These are phyloP conservation scores for Pionites leucogaster DNA, from an alignment of 2,113 vertebrate species.

Conservation along the genomic window DNA sequence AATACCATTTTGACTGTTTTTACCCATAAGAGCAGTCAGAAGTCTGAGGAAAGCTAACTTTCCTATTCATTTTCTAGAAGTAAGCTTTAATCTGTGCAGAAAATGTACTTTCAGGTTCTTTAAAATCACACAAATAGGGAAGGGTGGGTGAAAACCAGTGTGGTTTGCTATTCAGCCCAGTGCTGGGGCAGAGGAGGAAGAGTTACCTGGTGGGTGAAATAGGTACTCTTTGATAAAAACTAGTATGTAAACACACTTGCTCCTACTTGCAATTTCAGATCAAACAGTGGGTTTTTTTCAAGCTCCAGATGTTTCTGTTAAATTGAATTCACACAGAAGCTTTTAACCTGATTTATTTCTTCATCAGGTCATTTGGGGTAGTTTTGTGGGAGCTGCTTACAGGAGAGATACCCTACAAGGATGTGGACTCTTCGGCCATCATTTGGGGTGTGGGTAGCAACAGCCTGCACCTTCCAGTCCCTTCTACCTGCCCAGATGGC, in stretches of 20 bases:
- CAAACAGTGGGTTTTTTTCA: not conserved
- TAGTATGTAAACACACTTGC: not conserved
- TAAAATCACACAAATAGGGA: not conserved
- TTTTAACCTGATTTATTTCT: not conserved
- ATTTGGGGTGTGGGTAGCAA: conserved; percentile 99
- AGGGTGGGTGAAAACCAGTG: not conserved
- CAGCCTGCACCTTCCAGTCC: conserved; percentile 96
- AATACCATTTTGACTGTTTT: not conserved
- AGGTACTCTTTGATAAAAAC: not conserved
- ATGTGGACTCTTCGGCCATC: conserved; percentile 97
- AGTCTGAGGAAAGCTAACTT: not conserved
- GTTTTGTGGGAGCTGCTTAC: conserved; percentile 97
- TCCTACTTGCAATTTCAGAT: not conserved
- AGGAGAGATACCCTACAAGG: conserved; percentile 97
- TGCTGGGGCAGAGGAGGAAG: not conserved
- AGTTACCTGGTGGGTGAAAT: not conserved
- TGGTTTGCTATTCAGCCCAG: not conserved
- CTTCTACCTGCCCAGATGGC: conserved; percentile 96
- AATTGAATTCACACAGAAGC: not conserved
- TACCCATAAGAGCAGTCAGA: not conserved
- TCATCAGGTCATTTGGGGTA: conserved; percentile 92
- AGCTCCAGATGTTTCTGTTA: not conserved
- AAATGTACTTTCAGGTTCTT: not conserved
- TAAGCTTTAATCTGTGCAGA: not conserved
- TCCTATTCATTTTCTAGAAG: not conserved